phyloP scores from a whole-genome alignment of 1,140 invertebrate genomes.

The Mercenaria mercenaria region DNA sequence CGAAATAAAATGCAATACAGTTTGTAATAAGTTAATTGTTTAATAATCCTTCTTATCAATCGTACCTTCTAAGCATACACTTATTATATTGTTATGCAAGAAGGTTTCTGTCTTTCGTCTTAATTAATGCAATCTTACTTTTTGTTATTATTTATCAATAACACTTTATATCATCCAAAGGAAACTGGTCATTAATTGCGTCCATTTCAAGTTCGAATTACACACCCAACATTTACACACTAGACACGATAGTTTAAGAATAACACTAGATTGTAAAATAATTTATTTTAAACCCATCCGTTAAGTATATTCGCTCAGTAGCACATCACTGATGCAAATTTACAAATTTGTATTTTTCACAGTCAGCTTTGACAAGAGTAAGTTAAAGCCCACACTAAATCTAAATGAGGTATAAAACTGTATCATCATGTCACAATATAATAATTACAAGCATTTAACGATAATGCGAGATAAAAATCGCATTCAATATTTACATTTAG shows the following conservation, averaged over 20 bases:
- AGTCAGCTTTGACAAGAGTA: background rate
- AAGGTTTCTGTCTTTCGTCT: background rate
- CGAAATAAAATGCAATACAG: too few species aligned
- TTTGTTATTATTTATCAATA: background rate
- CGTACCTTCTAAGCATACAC: background rate
- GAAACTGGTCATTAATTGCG: background rate
- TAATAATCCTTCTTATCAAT: too few species aligned
- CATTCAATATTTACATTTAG: too few species aligned
- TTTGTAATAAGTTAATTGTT: too few species aligned
- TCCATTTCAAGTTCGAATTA: background rate
- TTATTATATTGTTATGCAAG: background rate
- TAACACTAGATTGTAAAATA: background rate
- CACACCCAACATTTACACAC: background rate
- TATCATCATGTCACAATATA: background rate
- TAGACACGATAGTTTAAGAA: background rate
- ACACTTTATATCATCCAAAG: background rate
- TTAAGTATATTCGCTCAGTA: background rate
- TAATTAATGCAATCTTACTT: background rate
- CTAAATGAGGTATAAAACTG: background rate
- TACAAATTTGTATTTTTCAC: background rate
- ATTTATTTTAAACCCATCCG: slow-evolving; percentile 6
- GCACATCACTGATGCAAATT: background rate
- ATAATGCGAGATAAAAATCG: too few species aligned
- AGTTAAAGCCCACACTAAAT: background rate
- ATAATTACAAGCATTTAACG: background rate